Evolutionary conservation across 2,113 vertebrate species (phyloP), one percentile per base, ranked within the genome.

Genomic region (Pongo pygmaeus): DNA sequence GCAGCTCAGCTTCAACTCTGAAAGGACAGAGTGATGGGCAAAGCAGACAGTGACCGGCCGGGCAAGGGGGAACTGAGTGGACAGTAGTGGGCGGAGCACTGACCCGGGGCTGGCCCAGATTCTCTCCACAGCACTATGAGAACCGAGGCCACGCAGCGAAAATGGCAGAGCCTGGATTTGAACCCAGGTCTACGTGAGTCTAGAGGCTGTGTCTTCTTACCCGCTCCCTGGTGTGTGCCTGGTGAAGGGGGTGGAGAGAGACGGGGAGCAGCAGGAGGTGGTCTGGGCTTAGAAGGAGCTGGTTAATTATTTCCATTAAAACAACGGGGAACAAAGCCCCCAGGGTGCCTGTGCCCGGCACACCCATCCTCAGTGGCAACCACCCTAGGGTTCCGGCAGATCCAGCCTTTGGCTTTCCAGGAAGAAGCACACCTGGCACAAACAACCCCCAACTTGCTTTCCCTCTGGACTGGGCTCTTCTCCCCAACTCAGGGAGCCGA

Each of bases 61-160:
- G n/a, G n/a, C 0, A 3, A 25, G 17, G 0, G 0, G 38, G 57
- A 52, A 4, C 67, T 4, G 2, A 6, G 48, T 6, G 16, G 70
- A 38, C 78, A n/a, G 1, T 5, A 4, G 14, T 9, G 0, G 27
- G 30, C 32, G 17, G 32, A 86, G 32, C 38, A 4, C 3, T 3
- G 0, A 9, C 13, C 40, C 7, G 1, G 27, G 50, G 22, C 43
- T 67, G 48, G n/a, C 50, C 77, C 0, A 0, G 61, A 52, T 8
- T 38, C 43, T 38, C 25, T 30, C 8, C 4, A 52, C 22, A 10
- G 43, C 59, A 23, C 38, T 10, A 0, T 1, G 35, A 43, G 25
- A 14, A 35, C 55, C 46, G 50, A 55, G 32, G 52, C 30, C 74
- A 75, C 55, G 5, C 8, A 12, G 10, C 32, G 9, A 25, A 46